A percentile compares a stretch with the other conserved stretches of the same genome.
phyloP scores from a whole-genome alignment of 2,113 vertebrate genomes.

The Scopus umbretta region DNA sequence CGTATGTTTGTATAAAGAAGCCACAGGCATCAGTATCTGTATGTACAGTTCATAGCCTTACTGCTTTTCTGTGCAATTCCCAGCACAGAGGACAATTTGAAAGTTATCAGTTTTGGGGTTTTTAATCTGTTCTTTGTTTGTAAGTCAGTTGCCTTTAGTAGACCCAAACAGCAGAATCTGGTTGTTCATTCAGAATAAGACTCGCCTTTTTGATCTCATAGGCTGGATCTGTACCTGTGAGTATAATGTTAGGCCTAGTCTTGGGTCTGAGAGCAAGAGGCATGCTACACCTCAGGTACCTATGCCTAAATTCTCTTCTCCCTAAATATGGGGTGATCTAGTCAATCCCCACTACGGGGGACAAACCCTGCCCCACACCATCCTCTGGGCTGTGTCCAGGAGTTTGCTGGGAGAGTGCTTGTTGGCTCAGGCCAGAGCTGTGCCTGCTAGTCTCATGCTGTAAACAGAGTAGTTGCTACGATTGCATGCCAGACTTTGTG shows the following conservation, averaged over 20 bases:
- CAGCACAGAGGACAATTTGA: slow-evolving; percentile 36
- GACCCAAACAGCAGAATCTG: neutral
- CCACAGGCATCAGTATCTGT: slow-evolving; percentile 20
- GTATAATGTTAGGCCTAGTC: neutral
- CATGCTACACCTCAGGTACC: neutral
- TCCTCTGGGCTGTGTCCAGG: neutral
- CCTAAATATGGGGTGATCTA: neutral
- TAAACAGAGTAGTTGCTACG: neutral
- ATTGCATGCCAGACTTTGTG: neutral
- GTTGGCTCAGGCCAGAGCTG: neutral
- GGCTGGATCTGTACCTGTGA: neutral
- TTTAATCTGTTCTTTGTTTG: slow-evolving; percentile 45
- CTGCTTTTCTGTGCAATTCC: slow-evolving; percentile 30
- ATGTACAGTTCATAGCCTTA: slow-evolving; percentile 44
- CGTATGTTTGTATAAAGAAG: slow-evolving; percentile 48
- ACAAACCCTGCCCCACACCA: neutral
- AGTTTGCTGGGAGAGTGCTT: neutral
- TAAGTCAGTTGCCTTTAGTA: neutral
- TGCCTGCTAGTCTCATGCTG: neutral
- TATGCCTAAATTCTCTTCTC: neutral
- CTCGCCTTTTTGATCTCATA: neutral
- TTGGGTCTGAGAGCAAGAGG: neutral
- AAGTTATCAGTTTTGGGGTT: neutral
- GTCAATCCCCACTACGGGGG: neutral
- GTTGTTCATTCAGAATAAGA: slow-evolving; percentile 53